phyloP scores from a whole-genome alignment of 2,797 vertebrate genomes.

The Neomorphus geoffroyi region DNA sequence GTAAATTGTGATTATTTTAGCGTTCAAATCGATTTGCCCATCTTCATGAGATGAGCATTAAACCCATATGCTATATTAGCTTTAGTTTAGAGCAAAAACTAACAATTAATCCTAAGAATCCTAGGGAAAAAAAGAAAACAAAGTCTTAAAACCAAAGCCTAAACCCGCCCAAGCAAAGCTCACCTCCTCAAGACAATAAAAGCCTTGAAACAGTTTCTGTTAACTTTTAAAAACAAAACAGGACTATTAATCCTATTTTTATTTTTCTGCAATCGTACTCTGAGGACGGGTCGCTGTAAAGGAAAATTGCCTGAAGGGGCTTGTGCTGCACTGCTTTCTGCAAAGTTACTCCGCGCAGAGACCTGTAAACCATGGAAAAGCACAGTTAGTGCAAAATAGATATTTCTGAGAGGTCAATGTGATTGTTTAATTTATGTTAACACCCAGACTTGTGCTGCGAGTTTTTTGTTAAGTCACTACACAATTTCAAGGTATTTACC shows the following conservation, averaged over 20 bases:
- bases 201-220: background rate
- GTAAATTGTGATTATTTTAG: background rate
- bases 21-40: background rate
- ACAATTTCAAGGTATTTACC: background rate
- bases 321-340: background rate
- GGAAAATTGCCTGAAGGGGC: background rate
- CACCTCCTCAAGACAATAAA: background rate
- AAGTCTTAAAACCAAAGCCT: background rate
- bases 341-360: background rate
- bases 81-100: background rate
- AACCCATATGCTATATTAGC: background rate
- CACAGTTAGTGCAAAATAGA: background rate
- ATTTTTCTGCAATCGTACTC: background rate
- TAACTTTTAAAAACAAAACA: background rate
- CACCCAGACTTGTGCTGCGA: background rate
- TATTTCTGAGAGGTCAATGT: background rate
- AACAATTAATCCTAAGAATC: background rate
- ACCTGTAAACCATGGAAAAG: background rate
- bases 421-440: background rate
- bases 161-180: background rate
- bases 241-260: background rate
- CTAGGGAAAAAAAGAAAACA: rapidly evolving
- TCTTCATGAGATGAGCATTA: background rate
- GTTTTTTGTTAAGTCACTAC: background rate
- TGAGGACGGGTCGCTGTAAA: background rate